A percentile compares a stretch with the other conserved stretches of the same genome.
Conservation (phyloP, 2,888 invertebrate species). For the Synanthedon myopaeformis region DNA sequence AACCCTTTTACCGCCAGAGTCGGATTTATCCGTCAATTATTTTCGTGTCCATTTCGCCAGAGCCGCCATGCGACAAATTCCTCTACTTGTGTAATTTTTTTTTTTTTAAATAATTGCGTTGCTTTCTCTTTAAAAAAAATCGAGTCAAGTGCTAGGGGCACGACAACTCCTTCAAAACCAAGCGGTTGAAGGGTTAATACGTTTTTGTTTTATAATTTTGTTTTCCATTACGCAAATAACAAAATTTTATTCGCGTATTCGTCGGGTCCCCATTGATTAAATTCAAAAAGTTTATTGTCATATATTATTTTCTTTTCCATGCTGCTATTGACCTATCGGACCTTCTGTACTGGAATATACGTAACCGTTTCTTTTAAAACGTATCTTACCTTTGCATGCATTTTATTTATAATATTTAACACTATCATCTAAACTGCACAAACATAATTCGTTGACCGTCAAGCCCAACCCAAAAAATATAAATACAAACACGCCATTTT, state of each 20-base stretch:
- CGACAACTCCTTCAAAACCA: no score
- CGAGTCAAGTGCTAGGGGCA: no score
- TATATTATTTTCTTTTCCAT: constrained; percentile 55
- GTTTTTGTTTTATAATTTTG: neutral
- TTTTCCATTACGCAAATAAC: neutral
- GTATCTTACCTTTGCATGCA: constrained; percentile 26
- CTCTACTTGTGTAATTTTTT: no score
- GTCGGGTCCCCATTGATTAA: neutral
- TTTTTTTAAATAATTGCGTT: no score
- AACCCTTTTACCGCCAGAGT: no score
- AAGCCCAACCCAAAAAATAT: constrained; percentile 66
- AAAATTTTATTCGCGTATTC: neutral
- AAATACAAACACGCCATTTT: constrained; percentile 64
- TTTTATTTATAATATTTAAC: constrained; percentile 16
- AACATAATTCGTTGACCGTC: constrained; percentile 59
- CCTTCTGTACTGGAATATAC: constrained; percentile 58
- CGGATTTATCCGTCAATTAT: no score
- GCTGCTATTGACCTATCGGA: constrained; percentile 63
- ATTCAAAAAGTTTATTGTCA: constrained; percentile 50
- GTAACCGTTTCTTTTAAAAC: constrained; percentile 7
- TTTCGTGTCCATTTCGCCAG: no score
- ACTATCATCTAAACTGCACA: constrained; percentile 38
- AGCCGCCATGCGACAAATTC: no score
- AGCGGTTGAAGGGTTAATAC: no score
- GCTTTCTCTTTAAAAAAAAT: no score